phyloP scores from a whole-genome alignment of 2,113 vertebrate species.

The Brachionichthys hirsutus region DNA sequence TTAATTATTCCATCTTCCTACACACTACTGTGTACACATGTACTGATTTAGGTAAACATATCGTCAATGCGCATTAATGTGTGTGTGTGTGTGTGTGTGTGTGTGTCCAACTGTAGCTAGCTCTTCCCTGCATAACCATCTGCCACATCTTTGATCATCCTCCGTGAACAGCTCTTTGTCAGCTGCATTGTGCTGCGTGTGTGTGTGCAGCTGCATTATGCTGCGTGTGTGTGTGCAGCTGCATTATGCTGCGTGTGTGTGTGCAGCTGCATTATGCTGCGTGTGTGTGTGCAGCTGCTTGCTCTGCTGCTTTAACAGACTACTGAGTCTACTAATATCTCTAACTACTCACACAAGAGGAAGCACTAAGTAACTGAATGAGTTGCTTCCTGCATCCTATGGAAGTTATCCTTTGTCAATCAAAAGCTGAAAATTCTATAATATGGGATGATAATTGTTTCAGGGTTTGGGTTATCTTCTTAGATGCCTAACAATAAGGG shows the following conservation, averaged over 20 bases:
- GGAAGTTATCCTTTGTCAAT: neutral
- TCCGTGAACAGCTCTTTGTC: constrained; percentile 64
- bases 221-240: constrained; percentile 18
- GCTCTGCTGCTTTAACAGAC: constrained; percentile 62
- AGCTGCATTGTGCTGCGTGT: constrained; percentile 35
- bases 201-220: constrained; percentile 42
- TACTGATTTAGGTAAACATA: too few species aligned
- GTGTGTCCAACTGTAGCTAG: constrained; percentile 52
- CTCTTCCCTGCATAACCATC: constrained; percentile 57
- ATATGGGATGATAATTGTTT: too few species aligned
- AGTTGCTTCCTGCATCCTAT: neutral
- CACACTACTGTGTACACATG: neutral
- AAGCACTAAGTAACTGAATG: constrained; percentile 1
- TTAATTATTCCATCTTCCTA: too few species aligned
- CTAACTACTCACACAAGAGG: neutral
- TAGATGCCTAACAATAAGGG: neutral
- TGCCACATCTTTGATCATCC: constrained; percentile 68
- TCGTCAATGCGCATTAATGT: too few species aligned
- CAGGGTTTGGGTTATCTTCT: too few species aligned
- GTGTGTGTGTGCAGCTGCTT: constrained; percentile 49
- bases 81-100: constrained; percentile 17
- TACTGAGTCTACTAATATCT: constrained; percentile 51
- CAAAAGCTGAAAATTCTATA: neutral
- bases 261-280: too few species aligned
- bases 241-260: constrained; percentile 36